phyloP scores from a whole-genome alignment of 2,797 vertebrate species.

The Peromyscus nudipes region DNA sequence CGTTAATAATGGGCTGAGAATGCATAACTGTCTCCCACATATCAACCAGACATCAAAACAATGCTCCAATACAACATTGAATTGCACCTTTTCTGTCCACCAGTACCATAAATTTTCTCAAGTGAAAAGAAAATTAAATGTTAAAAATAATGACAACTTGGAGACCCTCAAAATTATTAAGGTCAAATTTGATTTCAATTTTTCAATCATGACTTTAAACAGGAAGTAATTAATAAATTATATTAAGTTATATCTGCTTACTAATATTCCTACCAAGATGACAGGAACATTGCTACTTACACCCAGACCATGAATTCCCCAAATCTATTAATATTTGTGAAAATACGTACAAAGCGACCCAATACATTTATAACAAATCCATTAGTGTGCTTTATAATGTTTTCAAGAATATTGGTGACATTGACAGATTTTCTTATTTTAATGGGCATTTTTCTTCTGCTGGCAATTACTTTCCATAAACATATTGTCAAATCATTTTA shows the following conservation, averaged over 20 bases:
- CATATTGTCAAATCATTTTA: slow-evolving; percentile 57
- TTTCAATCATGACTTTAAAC: not conserved
- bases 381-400: not conserved
- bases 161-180: slow-evolving; percentile 3
- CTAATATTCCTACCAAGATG: not conserved
- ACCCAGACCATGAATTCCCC: not conserved
- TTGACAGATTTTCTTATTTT: slow-evolving; percentile 15
- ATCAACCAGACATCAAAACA: not conserved
- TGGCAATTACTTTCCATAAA: slow-evolving; percentile 64
- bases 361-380: not conserved
- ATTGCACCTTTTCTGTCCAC: not conserved
- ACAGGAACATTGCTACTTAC: not conserved
- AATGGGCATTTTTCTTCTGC: not conserved
- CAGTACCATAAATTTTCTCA: not conserved
- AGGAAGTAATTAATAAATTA: slow-evolving; percentile 19
- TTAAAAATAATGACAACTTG: not conserved
- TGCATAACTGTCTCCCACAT: not conserved
- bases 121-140: not conserved
- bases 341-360: not conserved
- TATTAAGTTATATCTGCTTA: not conserved
- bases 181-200: not conserved
- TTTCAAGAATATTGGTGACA: not conserved
- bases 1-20: not conserved
- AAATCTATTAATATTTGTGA: not conserved
- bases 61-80: not conserved